Base-by-base conservation (phyloP, 2,888 invertebrate genomes). In the Magallana nippona region DNA sequence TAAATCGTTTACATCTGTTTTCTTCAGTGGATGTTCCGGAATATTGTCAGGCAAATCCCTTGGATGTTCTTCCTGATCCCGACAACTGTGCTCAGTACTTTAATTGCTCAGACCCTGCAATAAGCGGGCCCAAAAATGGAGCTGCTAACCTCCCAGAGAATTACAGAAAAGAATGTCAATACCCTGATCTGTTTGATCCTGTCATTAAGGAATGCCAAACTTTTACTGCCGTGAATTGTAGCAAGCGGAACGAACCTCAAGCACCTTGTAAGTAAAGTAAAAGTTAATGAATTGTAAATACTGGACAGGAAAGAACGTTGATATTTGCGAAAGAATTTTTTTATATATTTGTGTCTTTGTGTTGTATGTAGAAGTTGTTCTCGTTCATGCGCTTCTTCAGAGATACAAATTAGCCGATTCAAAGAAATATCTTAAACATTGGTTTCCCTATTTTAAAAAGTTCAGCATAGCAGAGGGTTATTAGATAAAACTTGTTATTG, bases 11-110 rank as follows among this genome's bases (percentile, higher is more conserved):
- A n/a, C 13, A 32, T 17, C 44, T 15, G 55, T 2, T 63, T 15
- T 77, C 17, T 71, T 11, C 27, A 89, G 89, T 86, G 63, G 89
- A 89, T 83, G 88, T 88, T 13, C 77, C 83, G 8, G 79, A 84
- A 0, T 89, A 86, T 60, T 89, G 89, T 71, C 79, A 83, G 44
- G 85, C 87, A 57, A 87, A 89, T 62, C 89, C 89, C 8, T 80
- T 85, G 5, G 86, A 87, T n/a, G 77, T 89, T 1, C 84, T 90
- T 2, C 87, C 89, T 13, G 89, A 89, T 77, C 89, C 91, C 0
- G 60, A 86, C 44, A 89, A 90, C 87, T 91, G 91, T 84, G 91
- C 90, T 10, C 90, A 91, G 86, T 91, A 91, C 84, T 90, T 87
- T 81, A 90, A 91, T 86, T 91, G 91, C 86, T 87, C 82, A 85